Percentiles rank a stretch among this genome's conserved stretches.
Evolutionary conservation across 1,140 invertebrate species (phyloP).

Genomic region (Sipha flava): DNA sequence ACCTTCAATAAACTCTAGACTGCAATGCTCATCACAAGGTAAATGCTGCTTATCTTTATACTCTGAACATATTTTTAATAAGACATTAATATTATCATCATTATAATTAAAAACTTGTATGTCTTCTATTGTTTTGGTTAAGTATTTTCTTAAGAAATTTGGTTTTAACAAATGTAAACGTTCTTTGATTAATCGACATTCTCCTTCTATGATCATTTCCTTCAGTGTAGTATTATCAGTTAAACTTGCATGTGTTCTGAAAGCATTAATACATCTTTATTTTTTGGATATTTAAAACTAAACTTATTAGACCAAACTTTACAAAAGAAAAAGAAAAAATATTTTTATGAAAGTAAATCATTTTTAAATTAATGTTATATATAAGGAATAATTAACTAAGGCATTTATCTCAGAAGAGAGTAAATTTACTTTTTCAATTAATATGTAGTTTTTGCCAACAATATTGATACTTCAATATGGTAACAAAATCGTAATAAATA

Average conservation of each 20-base stretch:
- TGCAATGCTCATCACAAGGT: not conserved
- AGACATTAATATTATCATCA: not conserved
- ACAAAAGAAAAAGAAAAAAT: not conserved
- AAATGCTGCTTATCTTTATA: not conserved
- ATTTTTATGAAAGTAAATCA: not conserved
- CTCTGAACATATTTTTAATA: not conserved
- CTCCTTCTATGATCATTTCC: not conserved
- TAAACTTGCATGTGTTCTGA: constrained; percentile 20
- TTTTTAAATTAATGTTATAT: no score
- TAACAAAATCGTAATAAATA: no score
- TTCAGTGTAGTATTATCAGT: not conserved
- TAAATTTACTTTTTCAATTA: no score
- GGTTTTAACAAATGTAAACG: constrained; percentile 6
- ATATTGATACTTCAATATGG: no score
- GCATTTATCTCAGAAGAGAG: no score
- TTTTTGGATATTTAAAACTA: not conserved
- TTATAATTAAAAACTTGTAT: not conserved
- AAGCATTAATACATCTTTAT: not conserved
- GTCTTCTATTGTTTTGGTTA: not conserved
- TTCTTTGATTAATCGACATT: constrained; percentile 5
- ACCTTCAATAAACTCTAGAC: not conserved
- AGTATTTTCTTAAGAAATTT: not conserved
- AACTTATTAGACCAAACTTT: not conserved
- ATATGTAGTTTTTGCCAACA: no score
- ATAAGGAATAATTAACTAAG: no score